These are phyloP conservation scores for Oreortyx pictus DNA, from an alignment of 2,797 vertebrate genomes.

Conservation along the genomic window DNA sequence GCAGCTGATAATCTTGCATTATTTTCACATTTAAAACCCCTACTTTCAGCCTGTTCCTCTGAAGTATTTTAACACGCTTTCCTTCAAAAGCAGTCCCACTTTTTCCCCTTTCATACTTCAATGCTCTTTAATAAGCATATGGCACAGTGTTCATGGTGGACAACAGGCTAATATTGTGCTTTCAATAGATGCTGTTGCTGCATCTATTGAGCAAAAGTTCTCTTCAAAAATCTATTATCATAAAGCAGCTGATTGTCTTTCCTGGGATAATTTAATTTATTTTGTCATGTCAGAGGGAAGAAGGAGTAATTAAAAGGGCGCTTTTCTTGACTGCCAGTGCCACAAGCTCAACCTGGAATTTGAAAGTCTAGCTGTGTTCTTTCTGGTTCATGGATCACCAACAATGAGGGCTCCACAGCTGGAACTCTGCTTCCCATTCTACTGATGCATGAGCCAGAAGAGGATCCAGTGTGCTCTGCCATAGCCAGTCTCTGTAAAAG, in stretches of 20 bases:
- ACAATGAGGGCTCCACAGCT: background rate
- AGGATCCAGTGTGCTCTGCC: background rate
- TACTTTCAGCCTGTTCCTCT: constrained; percentile 26
- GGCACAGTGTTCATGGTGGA: background rate
- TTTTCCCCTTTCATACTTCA: constrained; percentile 3
- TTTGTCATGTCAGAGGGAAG: constrained; percentile 26
- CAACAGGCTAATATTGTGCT: background rate
- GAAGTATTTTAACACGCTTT: constrained; percentile 13
- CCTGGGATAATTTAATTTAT: constrained; percentile 55
- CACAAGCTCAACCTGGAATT: constrained; percentile 6
- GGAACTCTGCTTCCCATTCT: constrained; percentile 7
- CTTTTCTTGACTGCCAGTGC: background rate
- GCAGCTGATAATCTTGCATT: background rate
- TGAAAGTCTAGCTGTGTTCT: background rate
- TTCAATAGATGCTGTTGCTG: background rate
- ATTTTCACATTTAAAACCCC: constrained; percentile 15
- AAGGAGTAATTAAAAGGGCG: constrained; percentile 27
- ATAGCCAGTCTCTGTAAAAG: background rate
- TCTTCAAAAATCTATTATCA: constrained; percentile 9
- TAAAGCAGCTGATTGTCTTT: constrained; percentile 49
- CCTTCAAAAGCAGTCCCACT: background rate
- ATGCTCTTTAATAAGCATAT: constrained; percentile 15
- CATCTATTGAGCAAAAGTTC: constrained; percentile 42
- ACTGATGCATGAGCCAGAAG: background rate
- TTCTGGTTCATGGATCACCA: background rate